Base-by-base conservation (phyloP, 2,888 invertebrate genomes). In the Orthosia gracilis region DNA sequence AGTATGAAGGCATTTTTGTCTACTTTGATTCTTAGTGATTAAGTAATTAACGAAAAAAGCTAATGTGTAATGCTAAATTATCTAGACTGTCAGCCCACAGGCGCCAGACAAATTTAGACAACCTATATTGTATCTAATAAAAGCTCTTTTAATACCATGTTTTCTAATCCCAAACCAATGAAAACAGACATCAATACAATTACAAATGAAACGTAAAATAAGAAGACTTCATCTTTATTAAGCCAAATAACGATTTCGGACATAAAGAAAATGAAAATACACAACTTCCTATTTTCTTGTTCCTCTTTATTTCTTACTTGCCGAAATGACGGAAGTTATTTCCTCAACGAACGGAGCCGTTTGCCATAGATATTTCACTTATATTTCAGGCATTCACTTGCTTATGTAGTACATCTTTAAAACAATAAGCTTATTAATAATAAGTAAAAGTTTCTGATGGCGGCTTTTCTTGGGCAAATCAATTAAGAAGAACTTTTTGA, bases 341-440 rank as follows among this genome's bases (percentile, higher is more conserved):
- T 70, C 71, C 52, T 76, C 40, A 40, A 70, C n/a, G 55, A 76
- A 77, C 5, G 55, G 54, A 12, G 3, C 9, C 31, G 31, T 7
- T 82, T 52, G 71, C 59, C 78, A 82, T 81, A 70, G 72, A 68
- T 70, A 64, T 82, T 76, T 67, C 70, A 67, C 40, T 73, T 63
- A 7, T n/a, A n/a, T n/a, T n/a, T n/a, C n/a, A n/a, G n/a, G n/a
- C 45, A 70, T 59, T 59, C 76, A 76, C 59, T 82, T 79, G 78
- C 71, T 70, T 70, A 70, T 47, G 50, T 54, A 79, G 69, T 65
- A 69, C 54, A 54, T 78, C 59, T 78, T 76, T 66, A 49, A 81
- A 79, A 70, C 70, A 67, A 64, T 67, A 61, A 70, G 31, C 18
- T 52, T 47, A 58, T 63, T 64, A 69, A 75, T 61, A 69, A 59